phyloP scores from a whole-genome alignment of 2,888 invertebrate genomes.

The Nebria brevicollis region DNA sequence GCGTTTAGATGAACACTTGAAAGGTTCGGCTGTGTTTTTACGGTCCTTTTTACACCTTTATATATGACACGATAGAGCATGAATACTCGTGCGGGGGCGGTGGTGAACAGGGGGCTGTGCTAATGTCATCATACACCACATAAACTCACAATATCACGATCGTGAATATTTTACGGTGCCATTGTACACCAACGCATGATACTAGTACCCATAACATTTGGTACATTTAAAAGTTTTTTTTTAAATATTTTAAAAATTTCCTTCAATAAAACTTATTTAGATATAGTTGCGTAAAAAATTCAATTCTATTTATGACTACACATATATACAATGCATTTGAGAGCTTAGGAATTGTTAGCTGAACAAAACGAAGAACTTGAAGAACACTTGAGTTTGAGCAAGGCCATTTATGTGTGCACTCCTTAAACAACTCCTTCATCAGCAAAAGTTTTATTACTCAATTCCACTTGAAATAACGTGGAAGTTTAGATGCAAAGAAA shows the following conservation, averaged over 20 bases:
- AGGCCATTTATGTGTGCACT: not conserved
- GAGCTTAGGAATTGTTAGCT: too few relatives aligned
- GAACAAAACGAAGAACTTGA: slow-evolving; percentile 13
- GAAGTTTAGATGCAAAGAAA: slow-evolving; percentile 42
- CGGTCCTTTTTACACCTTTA: slow-evolving; percentile 29
- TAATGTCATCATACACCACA: slow-evolving; percentile 38
- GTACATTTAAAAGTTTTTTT: not conserved
- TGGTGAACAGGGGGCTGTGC: slow-evolving; percentile 2
- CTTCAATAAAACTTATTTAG: not conserved
- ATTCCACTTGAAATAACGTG: slow-evolving; percentile 26
- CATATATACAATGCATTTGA: too few relatives aligned
- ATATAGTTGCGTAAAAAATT: too few relatives aligned
- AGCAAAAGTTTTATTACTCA: slow-evolving; percentile 44
- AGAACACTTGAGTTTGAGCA: slow-evolving; percentile 28
- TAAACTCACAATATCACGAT: slow-evolving; percentile 28
- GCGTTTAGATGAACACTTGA: slow-evolving; percentile 13
- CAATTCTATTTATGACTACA: too few relatives aligned
- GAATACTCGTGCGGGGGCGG: slow-evolving; percentile 9
- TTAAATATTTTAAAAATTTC: not conserved
- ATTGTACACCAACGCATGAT: slow-evolving; percentile 11
- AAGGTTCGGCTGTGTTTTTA: slow-evolving; percentile 26
- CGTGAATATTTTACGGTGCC: slow-evolving; percentile 38
- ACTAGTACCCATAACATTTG: not conserved
- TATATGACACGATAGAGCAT: slow-evolving; percentile 13
- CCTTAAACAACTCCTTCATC: slow-evolving; percentile 45